phyloP scores from a whole-genome alignment of 2,113 vertebrate genomes.

The Pluvialis apricaria region DNA sequence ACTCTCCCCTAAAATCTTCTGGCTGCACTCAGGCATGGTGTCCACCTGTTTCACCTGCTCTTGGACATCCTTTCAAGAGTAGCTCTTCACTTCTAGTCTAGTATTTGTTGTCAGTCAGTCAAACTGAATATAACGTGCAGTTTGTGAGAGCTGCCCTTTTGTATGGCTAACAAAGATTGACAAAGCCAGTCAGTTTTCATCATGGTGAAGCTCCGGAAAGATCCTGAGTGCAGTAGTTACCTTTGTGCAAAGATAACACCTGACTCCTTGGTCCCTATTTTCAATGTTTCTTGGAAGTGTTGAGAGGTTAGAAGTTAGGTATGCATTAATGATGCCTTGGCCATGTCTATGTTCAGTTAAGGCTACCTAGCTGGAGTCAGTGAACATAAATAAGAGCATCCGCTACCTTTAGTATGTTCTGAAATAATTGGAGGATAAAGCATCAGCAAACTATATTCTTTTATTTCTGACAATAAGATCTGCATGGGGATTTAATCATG shows the following conservation, averaged over 20 bases:
- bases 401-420: not conserved
- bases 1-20: not conserved
- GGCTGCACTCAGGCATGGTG: not conserved
- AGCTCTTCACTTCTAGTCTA: not conserved
- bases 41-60: not conserved
- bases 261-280: not conserved
- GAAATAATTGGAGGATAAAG: not conserved
- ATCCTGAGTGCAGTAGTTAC: not conserved
- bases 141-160: not conserved
- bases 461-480: not conserved
- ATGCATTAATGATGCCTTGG: accelerated
- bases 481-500: accelerated
- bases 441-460: not conserved
- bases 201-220: not conserved
- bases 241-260: not conserved
- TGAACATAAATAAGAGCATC: not conserved
- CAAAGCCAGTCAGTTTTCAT: not conserved
- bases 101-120: not conserved
- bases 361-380: not conserved
- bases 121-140: too few species aligned
- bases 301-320: not conserved
- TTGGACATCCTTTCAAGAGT: not conserved
- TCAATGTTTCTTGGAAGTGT: not conserved
- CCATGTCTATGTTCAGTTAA: accelerated
- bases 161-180: not conserved